phyloP scores from a whole-genome alignment of 64 coral and sea anemone species.

The Pocillopora damicornis region DNA sequence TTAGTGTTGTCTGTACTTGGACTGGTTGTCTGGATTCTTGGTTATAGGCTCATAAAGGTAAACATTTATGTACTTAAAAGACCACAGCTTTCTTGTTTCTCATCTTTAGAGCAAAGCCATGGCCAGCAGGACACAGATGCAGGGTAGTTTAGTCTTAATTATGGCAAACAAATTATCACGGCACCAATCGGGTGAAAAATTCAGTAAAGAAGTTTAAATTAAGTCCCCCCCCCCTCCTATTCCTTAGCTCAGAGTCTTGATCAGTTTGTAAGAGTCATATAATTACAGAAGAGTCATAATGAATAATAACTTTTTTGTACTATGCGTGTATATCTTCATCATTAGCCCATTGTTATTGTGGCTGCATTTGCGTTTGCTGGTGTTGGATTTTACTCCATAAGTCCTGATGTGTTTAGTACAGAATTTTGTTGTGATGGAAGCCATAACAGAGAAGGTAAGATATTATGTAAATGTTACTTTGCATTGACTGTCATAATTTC shows the following conservation, averaged over 20 bases:
- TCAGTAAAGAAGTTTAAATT: too few relatives aligned
- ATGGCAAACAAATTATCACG: too few relatives aligned
- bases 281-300: too few relatives aligned
- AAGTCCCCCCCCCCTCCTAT: too few relatives aligned
- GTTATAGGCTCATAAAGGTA: conserved; percentile 85
- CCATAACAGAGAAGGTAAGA: conserved; percentile 64
- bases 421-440: conserved; percentile 70
- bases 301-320: too few relatives aligned
- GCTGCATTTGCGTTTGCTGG: conserved; percentile 72
- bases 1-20: conserved; percentile 43
- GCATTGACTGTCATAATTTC: not conserved
- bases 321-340: not conserved
- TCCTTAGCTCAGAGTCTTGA: too few relatives aligned
- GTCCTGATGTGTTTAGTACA: conserved; percentile 65
- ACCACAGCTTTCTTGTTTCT: too few relatives aligned
- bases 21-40: conserved; percentile 61
- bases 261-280: too few relatives aligned
- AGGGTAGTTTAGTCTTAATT: too few relatives aligned
- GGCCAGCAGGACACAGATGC: too few relatives aligned
- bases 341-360: conserved; percentile 61
- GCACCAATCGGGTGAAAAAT: too few relatives aligned
- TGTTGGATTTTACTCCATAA: conserved; percentile 57
- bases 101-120: too few relatives aligned
- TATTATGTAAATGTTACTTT: not conserved
- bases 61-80: not conserved